Percentiles rank a stretch among this genome's conserved stretches.
Conservation (phyloP, 64 coral and sea anemone genomes). For the Dendronephthya gigantea region DNA sequence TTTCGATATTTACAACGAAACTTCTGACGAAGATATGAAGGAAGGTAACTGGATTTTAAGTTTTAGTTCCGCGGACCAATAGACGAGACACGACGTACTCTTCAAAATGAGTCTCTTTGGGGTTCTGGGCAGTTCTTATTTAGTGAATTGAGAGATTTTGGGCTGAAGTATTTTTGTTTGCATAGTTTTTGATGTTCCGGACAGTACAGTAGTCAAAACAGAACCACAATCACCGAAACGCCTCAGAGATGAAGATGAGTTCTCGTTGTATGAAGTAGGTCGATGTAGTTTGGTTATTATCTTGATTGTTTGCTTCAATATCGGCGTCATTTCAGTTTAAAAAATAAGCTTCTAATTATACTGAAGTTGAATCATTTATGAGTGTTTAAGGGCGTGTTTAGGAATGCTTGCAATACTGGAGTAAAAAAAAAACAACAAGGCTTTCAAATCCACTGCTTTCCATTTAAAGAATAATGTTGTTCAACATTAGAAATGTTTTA, state of each 20-base stretch:
- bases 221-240: neutral
- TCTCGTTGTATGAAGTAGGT: neutral
- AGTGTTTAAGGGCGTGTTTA: too few species aligned
- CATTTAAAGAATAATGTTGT: too few species aligned
- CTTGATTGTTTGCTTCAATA: too few species aligned
- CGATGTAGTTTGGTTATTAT: neutral
- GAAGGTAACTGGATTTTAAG: neutral
- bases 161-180: neutral
- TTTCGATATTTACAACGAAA: neutral
- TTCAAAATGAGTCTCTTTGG: neutral
- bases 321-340: too few species aligned
- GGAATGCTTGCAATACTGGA: too few species aligned
- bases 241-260: neutral
- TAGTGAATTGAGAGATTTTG: neutral
- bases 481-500: too few species aligned
- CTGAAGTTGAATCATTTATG: too few species aligned
- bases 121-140: neutral
- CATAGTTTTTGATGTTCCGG: neutral
- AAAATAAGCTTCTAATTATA: too few species aligned
- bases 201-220: neutral
- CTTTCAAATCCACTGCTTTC: too few species aligned
- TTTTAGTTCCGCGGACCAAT: too few species aligned
- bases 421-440: too few species aligned
- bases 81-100: too few species aligned
- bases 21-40: neutral